phyloP scores from a whole-genome alignment of 2,797 vertebrate genomes.

The Rhinogobio ventralis region DNA sequence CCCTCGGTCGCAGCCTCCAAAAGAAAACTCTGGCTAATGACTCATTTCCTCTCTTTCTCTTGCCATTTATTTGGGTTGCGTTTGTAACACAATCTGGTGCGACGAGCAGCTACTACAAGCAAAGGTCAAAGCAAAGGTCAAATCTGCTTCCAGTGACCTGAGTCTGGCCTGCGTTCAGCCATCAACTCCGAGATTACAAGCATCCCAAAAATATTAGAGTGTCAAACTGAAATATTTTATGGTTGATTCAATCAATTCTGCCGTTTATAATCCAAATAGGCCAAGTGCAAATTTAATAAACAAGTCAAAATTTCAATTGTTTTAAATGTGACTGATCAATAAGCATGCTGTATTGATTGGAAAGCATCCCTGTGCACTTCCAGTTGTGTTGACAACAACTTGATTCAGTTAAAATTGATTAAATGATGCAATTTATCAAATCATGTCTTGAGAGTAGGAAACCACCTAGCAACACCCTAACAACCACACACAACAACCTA shows the following conservation, averaged over 20 bases:
- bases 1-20: conserved; percentile 47
- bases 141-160: conserved; percentile 18
- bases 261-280: neutral
- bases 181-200: neutral
- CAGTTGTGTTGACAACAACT: too few species aligned
- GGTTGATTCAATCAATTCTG: neutral
- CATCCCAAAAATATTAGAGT: neutral
- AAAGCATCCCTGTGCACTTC: neutral
- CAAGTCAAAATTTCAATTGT: neutral
- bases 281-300: neutral
- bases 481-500: neutral
- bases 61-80: neutral
- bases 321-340: neutral
- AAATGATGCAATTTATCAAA: neutral
- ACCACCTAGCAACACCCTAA: neutral
- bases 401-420: too few species aligned
- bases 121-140: conserved; percentile 24
- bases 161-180: neutral
- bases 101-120: neutral
- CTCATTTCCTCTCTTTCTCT: conserved; percentile 12
- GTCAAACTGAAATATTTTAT: neutral
- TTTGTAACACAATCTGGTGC: neutral
- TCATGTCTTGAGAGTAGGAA: neutral
- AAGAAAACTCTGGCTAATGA: conserved; percentile 30
- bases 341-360: neutral